Evolutionary conservation across 2,888 invertebrate species (phyloP).

Genomic region (Nomada ferruginata): DNA sequence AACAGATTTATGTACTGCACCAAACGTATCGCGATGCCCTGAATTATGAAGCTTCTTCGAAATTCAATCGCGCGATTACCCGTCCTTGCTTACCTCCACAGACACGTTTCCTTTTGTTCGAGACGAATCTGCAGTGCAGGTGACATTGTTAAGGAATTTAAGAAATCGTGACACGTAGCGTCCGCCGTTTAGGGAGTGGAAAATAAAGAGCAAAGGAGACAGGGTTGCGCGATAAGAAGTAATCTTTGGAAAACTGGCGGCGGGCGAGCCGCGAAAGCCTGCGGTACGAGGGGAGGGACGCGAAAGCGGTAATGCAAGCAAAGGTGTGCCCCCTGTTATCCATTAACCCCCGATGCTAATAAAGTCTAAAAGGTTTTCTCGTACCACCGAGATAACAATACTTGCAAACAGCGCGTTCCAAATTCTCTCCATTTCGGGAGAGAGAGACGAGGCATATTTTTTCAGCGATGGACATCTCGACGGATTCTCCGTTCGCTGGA

Average conservation of each 20-base stretch:
- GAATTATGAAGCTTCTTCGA: neutral
- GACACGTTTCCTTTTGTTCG: neutral
- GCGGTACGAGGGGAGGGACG: neutral
- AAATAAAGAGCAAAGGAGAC: neutral
- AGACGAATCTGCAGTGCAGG: neutral
- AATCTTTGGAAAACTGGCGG: constrained; percentile 41
- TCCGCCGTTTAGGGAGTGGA: neutral
- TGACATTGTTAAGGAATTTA: neutral
- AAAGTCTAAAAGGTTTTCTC: constrained; percentile 73
- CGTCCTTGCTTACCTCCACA: neutral
- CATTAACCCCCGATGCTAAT: constrained; percentile 67
- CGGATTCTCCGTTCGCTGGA: constrained; percentile 7
- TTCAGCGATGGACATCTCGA: constrained; percentile 4
- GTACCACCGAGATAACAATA: constrained; percentile 25
- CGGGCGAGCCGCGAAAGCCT: constrained; percentile 14
- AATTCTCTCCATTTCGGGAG: neutral
- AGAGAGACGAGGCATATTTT: neutral
- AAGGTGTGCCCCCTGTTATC: constrained; percentile 73
- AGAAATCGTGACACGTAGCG: neutral
- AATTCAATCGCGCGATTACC: neutral
- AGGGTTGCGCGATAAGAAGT: constrained; percentile 42
- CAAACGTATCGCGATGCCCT: too few species aligned
- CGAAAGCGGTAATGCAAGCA: constrained; percentile 46
- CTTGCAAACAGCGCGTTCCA: neutral
- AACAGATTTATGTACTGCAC: too few species aligned